These are phyloP conservation scores for Zonotrichia leucophrys DNA, from an alignment of 2,113 vertebrate species.

Conservation along the genomic window DNA sequence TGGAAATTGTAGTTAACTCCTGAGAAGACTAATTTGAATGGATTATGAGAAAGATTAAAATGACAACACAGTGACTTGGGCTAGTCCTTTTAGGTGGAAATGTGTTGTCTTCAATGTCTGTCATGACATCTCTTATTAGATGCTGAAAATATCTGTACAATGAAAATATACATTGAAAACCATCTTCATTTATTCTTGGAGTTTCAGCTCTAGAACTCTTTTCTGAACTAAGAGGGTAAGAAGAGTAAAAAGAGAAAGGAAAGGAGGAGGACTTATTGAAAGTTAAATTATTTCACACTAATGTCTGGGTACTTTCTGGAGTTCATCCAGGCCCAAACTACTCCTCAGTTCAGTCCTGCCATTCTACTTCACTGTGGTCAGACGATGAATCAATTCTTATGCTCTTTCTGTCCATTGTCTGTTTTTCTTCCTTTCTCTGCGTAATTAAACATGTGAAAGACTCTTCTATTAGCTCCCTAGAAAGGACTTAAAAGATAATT, in stretches of 20 bases:
- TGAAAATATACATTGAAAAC: not conserved
- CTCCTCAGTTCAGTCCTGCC: not conserved
- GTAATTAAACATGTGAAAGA: not conserved
- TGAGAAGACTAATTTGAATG: not conserved
- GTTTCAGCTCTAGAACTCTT: not conserved
- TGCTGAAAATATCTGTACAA: not conserved
- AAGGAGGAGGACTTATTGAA: not conserved
- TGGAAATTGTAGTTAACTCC: not conserved
- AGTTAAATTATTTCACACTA: not conserved
- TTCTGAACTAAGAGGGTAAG: not conserved
- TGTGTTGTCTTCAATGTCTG: not conserved
- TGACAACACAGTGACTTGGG: not conserved
- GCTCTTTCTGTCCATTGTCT: not conserved
- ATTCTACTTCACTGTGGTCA: conserved; percentile 7
- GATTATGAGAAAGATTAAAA: not conserved
- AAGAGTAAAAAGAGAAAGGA: not conserved
- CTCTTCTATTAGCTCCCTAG: not conserved
- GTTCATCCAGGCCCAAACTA: not conserved
- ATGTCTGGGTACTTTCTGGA: not conserved
- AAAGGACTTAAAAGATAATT: not conserved
- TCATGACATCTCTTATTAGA: not conserved
- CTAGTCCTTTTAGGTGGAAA: not conserved
- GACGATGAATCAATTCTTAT: not conserved
- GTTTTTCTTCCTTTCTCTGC: conserved; percentile 37
- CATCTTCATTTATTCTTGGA: not conserved